These are phyloP conservation scores for Tiliacea aurago DNA, from an alignment of 2,888 invertebrate species.

Conservation along the genomic window DNA sequence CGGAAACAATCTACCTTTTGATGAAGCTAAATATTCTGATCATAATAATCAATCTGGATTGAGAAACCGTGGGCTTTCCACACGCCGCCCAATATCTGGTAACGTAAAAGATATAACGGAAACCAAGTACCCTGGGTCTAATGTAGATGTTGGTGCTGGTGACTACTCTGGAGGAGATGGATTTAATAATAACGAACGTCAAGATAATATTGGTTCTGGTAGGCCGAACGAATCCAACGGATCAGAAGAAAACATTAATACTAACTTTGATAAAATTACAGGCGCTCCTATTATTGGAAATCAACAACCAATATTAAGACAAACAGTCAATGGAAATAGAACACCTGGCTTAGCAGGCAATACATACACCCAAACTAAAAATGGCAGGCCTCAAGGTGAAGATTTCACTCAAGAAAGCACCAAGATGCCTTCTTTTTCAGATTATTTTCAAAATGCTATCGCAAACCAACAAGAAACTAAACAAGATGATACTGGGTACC, in stretches of 20 bases:
- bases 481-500: conserved; percentile 42
- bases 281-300: conserved; percentile 11
- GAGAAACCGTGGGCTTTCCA: not conserved
- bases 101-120: not conserved
- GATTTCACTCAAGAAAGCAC: conserved; percentile 9
- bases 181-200: not conserved
- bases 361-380: conserved; percentile 2
- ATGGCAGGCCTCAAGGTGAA: not conserved
- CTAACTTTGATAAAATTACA: not conserved
- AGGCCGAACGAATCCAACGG: not conserved
- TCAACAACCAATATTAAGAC: not conserved
- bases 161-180: not conserved
- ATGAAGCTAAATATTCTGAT: not conserved
- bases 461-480: conserved; percentile 14
- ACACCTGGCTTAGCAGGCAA: not conserved
- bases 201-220: not conserved
- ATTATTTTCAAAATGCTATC: conserved; percentile 10
- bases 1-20: not conserved
- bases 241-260: not conserved
- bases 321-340: conserved; percentile 6
- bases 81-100: conserved; percentile 3
- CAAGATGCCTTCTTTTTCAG: not conserved
- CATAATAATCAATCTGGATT: not conserved
- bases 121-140: conserved; percentile 30
- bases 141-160: conserved; percentile 2